Evolutionary conservation across 2,888 invertebrate genomes (phyloP), one percentile per base, ranked within the genome.

Genomic region (Idaea aversata): DNA sequence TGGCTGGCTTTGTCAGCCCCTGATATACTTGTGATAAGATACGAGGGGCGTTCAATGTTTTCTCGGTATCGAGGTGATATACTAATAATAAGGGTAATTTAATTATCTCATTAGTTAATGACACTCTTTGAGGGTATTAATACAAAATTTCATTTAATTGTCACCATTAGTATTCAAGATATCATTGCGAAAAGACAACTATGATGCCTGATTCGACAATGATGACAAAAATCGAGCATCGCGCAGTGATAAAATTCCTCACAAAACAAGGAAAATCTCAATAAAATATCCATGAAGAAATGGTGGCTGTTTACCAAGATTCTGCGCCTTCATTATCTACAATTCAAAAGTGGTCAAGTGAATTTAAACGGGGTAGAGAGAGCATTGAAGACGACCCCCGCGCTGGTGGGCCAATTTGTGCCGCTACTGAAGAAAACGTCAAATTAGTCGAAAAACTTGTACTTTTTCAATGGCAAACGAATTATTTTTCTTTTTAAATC

Each of bases 171-270:
- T n/a, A 62, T 35, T 62, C 47, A 34, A 61, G 16, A 38, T 60
- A 61, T 63, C 61, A 57, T 15, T 59, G 59, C 34, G 4, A 10
- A 63, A 25, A 61, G 58, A 65, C 59, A 57, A 65, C 36, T 59
- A 63, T 38, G 57, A 61, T 61, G 68, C 65, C 67, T 66, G 62
- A 63, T 35, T 34, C 66, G 61, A 64, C 60, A 63, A 68, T 62
- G 62, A 64, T 64, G 59, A 62, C 63, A 57, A 70, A 68, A 66
- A 63, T 65, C 58, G 64, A 70, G 67, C 65, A 65, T 62, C 62
- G 59, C 61, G 62, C 65, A 68, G 67, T 69, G 34, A 69, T 71
- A 62, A 71, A 72, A 68, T 69, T 67, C 63, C 62, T 69, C n/a
- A 68, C 63, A 47, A 69, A 70, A 67, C 65, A 71, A 68, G 63